These are phyloP conservation scores for Corythoichthys intestinalis DNA, from an alignment of 2,113 vertebrate species.

Conservation along the genomic window DNA sequence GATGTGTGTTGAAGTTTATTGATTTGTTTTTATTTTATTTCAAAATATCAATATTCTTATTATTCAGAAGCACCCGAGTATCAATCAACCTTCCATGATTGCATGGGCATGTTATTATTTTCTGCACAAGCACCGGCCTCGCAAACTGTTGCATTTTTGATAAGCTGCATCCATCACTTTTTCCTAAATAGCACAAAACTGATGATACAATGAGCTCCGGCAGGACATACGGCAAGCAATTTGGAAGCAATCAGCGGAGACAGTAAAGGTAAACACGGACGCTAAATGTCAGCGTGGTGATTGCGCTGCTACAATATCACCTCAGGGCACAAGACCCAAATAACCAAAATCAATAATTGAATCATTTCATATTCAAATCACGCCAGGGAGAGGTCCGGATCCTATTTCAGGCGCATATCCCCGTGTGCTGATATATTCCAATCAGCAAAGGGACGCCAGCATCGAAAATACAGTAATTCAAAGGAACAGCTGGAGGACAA, in stretches of 20 bases:
- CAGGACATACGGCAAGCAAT: slow-evolving; percentile 50
- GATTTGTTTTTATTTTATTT: slow-evolving; percentile 17
- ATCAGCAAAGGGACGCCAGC: slow-evolving; percentile 48
- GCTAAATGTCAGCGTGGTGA: slow-evolving; percentile 70
- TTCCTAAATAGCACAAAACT: slow-evolving; percentile 34
- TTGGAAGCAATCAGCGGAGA: slow-evolving; percentile 66
- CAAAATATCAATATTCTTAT: slow-evolving; percentile 26
- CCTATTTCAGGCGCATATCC: slow-evolving; percentile 66
- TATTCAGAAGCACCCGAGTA: slow-evolving; percentile 29
- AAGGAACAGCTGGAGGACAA: slow-evolving; percentile 24
- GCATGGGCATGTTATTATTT: slow-evolving; percentile 39
- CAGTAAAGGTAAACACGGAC: slow-evolving; percentile 67
- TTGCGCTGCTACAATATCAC: slow-evolving; percentile 59
- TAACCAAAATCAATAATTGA: slow-evolving; percentile 70
- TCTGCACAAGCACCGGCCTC: slow-evolving; percentile 26
- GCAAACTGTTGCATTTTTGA: slow-evolving; percentile 59
- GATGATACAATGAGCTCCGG: slow-evolving; percentile 51
- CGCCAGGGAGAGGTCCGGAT: slow-evolving; percentile 50
- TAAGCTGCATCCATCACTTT: slow-evolving; percentile 59
- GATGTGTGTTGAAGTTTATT: slow-evolving; percentile 17
- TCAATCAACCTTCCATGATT: slow-evolving; percentile 34
- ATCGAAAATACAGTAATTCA: slow-evolving; percentile 46
- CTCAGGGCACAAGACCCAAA: slow-evolving; percentile 56
- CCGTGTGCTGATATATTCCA: slow-evolving; percentile 57
- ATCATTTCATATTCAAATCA: slow-evolving; percentile 75